Evolutionary conservation across 2,113 vertebrate genomes (phyloP).

Genomic region (Coptodon bakossiorum): DNA sequence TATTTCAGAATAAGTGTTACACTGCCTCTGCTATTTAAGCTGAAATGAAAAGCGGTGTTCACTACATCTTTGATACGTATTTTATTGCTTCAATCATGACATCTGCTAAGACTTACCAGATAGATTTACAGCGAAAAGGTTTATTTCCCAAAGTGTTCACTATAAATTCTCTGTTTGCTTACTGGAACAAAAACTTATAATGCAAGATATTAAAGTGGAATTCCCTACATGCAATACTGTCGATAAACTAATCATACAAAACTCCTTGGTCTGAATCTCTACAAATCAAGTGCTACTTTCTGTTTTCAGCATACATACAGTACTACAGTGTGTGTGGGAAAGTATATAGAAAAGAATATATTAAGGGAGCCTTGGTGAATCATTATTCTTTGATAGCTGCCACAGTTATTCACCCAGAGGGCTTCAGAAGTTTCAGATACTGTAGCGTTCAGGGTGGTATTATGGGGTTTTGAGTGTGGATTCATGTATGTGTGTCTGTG

Average conservation of each 20-base stretch:
- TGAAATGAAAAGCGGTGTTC: background rate
- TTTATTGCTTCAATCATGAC: background rate
- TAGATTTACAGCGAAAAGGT: background rate
- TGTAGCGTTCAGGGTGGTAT: background rate
- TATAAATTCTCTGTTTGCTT: background rate
- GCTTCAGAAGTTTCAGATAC: background rate
- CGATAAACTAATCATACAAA: background rate
- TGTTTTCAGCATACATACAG: background rate
- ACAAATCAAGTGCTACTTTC: background rate
- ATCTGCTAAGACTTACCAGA: background rate
- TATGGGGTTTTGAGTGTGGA: background rate
- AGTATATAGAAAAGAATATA: background rate
- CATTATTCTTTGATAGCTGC: constrained; percentile 21
- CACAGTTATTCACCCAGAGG: background rate
- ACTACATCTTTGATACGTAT: background rate
- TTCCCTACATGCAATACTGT: background rate
- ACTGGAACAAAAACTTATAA: background rate
- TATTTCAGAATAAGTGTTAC: background rate
- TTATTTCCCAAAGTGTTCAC: background rate
- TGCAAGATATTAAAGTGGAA: background rate
- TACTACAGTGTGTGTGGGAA: background rate
- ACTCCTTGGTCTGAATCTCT: background rate
- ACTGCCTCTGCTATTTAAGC: background rate
- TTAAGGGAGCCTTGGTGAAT: background rate
- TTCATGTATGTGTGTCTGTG: background rate